phyloP scores from a whole-genome alignment of 2,797 vertebrate genomes.

The Chelmon rostratus region DNA sequence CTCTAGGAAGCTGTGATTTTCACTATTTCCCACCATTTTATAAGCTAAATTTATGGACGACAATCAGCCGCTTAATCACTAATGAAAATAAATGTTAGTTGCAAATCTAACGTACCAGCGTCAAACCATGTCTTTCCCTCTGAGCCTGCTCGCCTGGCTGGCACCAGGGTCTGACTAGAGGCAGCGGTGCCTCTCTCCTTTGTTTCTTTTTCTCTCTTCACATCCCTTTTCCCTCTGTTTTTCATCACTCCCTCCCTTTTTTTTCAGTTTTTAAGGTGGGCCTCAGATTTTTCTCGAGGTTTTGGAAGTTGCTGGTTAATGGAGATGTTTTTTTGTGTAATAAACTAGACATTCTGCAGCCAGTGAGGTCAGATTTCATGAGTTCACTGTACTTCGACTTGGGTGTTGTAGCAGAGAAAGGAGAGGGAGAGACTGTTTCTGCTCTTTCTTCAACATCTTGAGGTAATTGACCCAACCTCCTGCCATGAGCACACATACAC shows the following conservation, averaged over 20 bases:
- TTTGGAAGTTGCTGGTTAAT: conserved; percentile 22
- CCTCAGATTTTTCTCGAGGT: conserved; percentile 17
- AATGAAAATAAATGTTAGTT: neutral
- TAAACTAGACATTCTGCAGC: conserved; percentile 44
- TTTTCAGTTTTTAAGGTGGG: neutral
- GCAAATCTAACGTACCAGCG: neutral
- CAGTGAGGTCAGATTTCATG: conserved; percentile 54
- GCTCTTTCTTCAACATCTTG: conserved; percentile 81
- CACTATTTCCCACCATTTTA: neutral
- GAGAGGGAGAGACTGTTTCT: conserved; percentile 56
- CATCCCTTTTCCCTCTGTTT: neutral
- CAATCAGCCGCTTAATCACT: neutral
- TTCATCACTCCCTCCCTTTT: neutral
- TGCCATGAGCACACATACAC: conserved; percentile 54
- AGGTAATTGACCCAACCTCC: conserved; percentile 79
- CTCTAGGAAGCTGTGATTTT: neutral
- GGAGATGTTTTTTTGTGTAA: conserved; percentile 45
- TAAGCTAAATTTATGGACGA: neutral
- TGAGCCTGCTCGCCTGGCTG: neutral
- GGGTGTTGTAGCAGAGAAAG: conserved; percentile 52
- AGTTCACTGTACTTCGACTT: conserved; percentile 47
- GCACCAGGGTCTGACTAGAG: conserved; percentile 8
- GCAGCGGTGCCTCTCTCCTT: conserved; percentile 10
- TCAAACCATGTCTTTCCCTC: neutral
- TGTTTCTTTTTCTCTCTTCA: conserved; percentile 2